Conservation (phyloP, 1,140 invertebrate species). For the Achatina immaculata region DNA sequence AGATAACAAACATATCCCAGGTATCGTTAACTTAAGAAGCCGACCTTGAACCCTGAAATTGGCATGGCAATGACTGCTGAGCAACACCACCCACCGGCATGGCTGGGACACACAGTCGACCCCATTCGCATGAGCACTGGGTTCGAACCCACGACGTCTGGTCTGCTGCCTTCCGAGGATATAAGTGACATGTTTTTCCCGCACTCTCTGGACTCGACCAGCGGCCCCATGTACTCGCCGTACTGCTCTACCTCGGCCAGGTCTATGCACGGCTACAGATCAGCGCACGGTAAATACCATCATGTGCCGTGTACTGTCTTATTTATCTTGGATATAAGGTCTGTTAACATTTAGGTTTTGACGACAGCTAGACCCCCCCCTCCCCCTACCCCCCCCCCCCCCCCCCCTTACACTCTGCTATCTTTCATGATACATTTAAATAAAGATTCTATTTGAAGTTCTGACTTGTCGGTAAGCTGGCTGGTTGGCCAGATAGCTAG, state of each 20-base stretch:
- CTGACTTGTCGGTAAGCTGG: too few species aligned
- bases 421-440: too few species aligned
- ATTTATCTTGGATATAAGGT: too few species aligned
- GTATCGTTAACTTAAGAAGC: too few species aligned
- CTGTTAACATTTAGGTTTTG: too few species aligned
- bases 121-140: conserved; percentile 46
- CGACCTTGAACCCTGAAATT: neutral
- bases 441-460: too few species aligned
- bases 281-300: conserved; percentile 52
- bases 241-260: conserved; percentile 43
- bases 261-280: conserved; percentile 51
- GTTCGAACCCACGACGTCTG: conserved; percentile 39
- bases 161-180: conserved; percentile 56
- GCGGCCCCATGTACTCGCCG: conserved; percentile 45
- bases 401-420: too few species aligned
- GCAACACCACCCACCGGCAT: conserved; percentile 50
- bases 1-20: too few species aligned
- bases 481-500: too few species aligned
- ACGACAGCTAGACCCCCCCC: too few species aligned
- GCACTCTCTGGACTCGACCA: conserved; percentile 51
- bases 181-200: conserved; percentile 57
- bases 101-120: conserved; percentile 49
- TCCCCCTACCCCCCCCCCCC: too few species aligned
- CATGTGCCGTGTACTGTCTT: too few species aligned
- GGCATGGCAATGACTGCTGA: conserved; percentile 45